Percentiles rank a stretch among this genome's conserved stretches.
Conservation (phyloP, 2,797 vertebrate genomes). For the Coregonus ussuriensis region DNA sequence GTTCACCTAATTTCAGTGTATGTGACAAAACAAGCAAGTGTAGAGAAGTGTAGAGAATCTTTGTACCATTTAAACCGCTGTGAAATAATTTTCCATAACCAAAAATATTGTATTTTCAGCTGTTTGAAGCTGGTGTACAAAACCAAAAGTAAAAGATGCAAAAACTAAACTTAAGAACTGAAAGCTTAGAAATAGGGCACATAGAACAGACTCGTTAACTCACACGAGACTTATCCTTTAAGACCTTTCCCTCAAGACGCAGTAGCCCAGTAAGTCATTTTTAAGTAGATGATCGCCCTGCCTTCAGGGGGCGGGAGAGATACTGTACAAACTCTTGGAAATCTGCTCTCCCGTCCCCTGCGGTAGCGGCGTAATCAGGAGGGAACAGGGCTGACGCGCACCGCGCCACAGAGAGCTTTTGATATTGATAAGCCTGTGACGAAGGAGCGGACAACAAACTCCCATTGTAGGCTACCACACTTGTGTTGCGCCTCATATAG, state of each 20-base stretch:
- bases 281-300: slow-evolving; percentile 44
- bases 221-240: neutral
- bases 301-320: slow-evolving; percentile 69
- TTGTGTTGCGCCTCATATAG: slow-evolving; percentile 25
- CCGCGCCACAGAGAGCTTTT: slow-evolving; percentile 55
- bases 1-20: too few species aligned
- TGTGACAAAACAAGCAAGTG: too few species aligned
- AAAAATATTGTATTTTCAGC: too few species aligned
- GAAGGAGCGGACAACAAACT: slow-evolving; percentile 55
- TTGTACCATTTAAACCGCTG: too few species aligned
- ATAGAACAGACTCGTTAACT: neutral
- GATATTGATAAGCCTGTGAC: slow-evolving; percentile 72
- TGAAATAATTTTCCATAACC: too few species aligned
- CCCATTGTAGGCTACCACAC: slow-evolving; percentile 19
- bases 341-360: slow-evolving; percentile 39
- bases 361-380: slow-evolving; percentile 72
- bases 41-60: too few species aligned
- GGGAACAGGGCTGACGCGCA: slow-evolving; percentile 68
- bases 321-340: slow-evolving; percentile 27
- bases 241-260: neutral
- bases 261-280: slow-evolving; percentile 19
- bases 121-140: too few species aligned
- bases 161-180: too few species aligned
- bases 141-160: too few species aligned
- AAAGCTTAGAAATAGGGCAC: too few species aligned